A percentile compares a stretch with the other conserved stretches of the same genome.
These are phyloP conservation scores for Rhinoderma darwinii DNA, from an alignment of 2,113 vertebrate genomes.

Conservation along the genomic window DNA sequence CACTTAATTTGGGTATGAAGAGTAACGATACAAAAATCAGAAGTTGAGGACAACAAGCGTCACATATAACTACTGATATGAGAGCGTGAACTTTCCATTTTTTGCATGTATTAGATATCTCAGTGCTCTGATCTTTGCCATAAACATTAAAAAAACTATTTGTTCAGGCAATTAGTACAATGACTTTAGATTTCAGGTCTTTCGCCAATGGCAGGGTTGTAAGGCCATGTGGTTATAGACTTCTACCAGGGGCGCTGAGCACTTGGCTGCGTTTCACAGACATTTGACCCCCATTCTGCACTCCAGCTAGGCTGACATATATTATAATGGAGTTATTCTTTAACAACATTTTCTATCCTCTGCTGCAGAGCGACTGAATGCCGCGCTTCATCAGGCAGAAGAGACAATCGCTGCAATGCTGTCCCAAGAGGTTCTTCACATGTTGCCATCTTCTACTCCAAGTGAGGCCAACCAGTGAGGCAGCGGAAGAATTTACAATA, in stretches of 20 bases:
- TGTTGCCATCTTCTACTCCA: not conserved
- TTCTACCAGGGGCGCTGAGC: not conserved
- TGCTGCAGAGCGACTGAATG: constrained; percentile 9
- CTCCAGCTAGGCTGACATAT: not conserved
- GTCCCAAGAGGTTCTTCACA: constrained; percentile 22
- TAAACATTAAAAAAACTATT: not conserved
- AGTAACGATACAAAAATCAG: not conserved
- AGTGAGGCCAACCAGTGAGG: not conserved
- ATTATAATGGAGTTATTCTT: not conserved
- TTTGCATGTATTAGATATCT: not conserved
- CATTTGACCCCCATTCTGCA: not conserved
- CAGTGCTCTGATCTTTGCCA: not conserved
- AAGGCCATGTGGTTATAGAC: not conserved
- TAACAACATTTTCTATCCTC: not conserved
- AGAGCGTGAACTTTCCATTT: not conserved
- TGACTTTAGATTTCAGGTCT: not conserved
- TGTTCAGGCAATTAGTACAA: not conserved
- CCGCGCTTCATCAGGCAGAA: constrained; percentile 23
- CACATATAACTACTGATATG: not conserved
- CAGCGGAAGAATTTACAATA: not conserved
- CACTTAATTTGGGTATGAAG: too few relatives aligned
- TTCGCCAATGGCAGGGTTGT: not conserved
- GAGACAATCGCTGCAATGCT: not conserved
- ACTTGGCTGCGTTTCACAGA: not conserved
- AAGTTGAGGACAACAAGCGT: not conserved